These are phyloP conservation scores for Pseudorhombus dupliciocellatus DNA, from an alignment of 2,113 vertebrate genomes.

Conservation along the genomic window DNA sequence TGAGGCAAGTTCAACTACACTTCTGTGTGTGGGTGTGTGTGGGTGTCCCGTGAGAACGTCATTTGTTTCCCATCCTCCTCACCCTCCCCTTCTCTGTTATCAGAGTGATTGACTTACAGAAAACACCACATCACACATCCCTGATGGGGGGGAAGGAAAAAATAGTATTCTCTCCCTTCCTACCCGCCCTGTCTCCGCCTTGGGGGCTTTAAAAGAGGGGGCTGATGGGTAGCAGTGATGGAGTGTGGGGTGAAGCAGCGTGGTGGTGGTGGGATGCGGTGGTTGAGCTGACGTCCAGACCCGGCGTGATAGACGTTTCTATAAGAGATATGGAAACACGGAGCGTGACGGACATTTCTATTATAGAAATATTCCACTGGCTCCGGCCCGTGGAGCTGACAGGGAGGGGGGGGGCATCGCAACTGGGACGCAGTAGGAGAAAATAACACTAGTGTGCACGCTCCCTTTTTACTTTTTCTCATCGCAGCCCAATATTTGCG, in stretches of 20 bases:
- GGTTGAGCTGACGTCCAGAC: conserved; percentile 48
- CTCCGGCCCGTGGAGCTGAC: conserved; percentile 31
- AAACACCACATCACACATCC: conserved; percentile 49
- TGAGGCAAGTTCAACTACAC: conserved; percentile 14
- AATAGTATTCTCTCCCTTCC: background rate
- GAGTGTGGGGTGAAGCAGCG: background rate
- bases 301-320: conserved; percentile 62
- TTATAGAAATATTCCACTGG: conserved; percentile 53
- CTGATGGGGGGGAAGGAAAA: conserved; percentile 16
- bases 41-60: conserved; percentile 22
- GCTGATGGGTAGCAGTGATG: background rate
- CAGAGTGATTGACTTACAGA: conserved; percentile 55
- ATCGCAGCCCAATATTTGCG: conserved; percentile 12
- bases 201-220: conserved; percentile 2
- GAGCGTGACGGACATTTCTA: conserved; percentile 73
- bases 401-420: conserved; percentile 1
- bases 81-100: background rate
- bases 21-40: conserved; percentile 13
- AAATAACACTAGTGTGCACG: conserved; percentile 31
- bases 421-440: conserved; percentile 17
- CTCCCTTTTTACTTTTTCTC: conserved; percentile 35
- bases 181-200: background rate
- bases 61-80: conserved; percentile 47
- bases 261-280: background rate
- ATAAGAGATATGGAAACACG: conserved; percentile 58